phyloP scores from a whole-genome alignment of 2,888 invertebrate genomes.

The Latrodectus elegans region DNA sequence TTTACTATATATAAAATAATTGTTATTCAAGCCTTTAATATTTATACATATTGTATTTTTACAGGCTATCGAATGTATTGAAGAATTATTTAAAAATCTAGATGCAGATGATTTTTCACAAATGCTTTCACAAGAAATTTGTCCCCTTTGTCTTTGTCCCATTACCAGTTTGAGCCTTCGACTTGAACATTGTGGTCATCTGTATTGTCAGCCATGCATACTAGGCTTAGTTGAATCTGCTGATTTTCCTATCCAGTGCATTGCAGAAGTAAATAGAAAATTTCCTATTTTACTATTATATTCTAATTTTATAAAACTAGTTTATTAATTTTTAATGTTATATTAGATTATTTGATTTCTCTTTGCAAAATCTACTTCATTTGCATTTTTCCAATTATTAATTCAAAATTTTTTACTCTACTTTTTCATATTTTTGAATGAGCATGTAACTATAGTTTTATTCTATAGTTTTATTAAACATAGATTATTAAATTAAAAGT shows the following conservation, averaged over 20 bases:
- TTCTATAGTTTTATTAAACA: too few relatives aligned
- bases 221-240: slow-evolving; percentile 49
- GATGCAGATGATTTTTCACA: slow-evolving; percentile 2
- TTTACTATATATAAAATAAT: too few relatives aligned
- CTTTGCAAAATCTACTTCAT: too few relatives aligned
- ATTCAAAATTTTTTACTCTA: too few relatives aligned
- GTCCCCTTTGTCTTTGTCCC: slow-evolving; percentile 46
- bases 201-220: slow-evolving; percentile 63
- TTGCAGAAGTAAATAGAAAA: slow-evolving; percentile 38
- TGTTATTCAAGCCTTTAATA: neutral
- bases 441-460: too few relatives aligned
- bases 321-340: too few relatives aligned
- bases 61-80: slow-evolving; percentile 43
- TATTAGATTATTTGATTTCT: too few relatives aligned
- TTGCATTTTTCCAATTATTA: too few relatives aligned
- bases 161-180: slow-evolving; percentile 38
- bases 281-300: too few relatives aligned
- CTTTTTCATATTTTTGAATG: too few relatives aligned
- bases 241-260: slow-evolving; percentile 50
- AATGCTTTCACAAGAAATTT: slow-evolving; percentile 34
- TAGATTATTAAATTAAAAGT: too few relatives aligned
- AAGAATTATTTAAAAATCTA: slow-evolving; percentile 7
- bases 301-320: too few relatives aligned
- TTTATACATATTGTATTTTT: neutral
- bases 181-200: slow-evolving; percentile 55